Percentiles rank a stretch among this genome's conserved stretches.
These are phyloP conservation scores for Trissonchulus sp. DNA, from an alignment of 2,888 invertebrate genomes.

Conservation along the genomic window DNA sequence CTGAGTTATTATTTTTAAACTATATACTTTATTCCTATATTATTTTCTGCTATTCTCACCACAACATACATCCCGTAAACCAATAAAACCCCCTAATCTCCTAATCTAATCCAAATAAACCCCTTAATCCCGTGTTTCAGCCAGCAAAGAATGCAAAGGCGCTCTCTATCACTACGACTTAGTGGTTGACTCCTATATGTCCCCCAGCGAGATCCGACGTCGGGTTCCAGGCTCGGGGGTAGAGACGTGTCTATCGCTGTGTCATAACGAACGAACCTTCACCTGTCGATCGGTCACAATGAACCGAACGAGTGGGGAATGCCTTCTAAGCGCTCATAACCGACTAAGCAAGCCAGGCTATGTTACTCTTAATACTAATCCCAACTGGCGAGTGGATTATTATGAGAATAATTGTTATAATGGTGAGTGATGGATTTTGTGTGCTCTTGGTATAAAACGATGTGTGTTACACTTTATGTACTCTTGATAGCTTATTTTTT, in stretches of 20 bases:
- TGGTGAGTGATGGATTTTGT: conserved; percentile 42
- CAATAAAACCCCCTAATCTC: too few species aligned
- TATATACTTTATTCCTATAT: too few species aligned
- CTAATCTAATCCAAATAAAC: too few species aligned
- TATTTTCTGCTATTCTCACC: too few species aligned
- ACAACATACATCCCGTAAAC: too few species aligned
- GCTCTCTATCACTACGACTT: conserved; percentile 50
- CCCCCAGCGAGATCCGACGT: conserved; percentile 39
- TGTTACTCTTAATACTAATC: conserved; percentile 50
- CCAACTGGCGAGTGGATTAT: conserved; percentile 51
- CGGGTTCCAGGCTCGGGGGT: conserved; percentile 34
- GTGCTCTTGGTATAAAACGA: too few species aligned
- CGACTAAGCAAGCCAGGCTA: conserved; percentile 48
- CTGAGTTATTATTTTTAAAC: too few species aligned
- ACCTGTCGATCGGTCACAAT: conserved; percentile 48
- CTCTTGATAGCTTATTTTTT: too few species aligned
- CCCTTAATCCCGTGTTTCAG: conserved; percentile 43
- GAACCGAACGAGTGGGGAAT: conserved; percentile 48
- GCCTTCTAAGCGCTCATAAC: conserved; percentile 44
- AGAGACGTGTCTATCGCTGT: conserved; percentile 46
- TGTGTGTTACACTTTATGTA: too few species aligned
- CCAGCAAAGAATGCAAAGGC: conserved; percentile 43
- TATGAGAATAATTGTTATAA: conserved; percentile 52
- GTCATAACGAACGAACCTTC: conserved; percentile 35
- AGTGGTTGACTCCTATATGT: conserved; percentile 50